A percentile compares a stretch with the other conserved stretches of the same genome.
phyloP scores from a whole-genome alignment of 2,113 vertebrate species.

The Scortum barcoo region DNA sequence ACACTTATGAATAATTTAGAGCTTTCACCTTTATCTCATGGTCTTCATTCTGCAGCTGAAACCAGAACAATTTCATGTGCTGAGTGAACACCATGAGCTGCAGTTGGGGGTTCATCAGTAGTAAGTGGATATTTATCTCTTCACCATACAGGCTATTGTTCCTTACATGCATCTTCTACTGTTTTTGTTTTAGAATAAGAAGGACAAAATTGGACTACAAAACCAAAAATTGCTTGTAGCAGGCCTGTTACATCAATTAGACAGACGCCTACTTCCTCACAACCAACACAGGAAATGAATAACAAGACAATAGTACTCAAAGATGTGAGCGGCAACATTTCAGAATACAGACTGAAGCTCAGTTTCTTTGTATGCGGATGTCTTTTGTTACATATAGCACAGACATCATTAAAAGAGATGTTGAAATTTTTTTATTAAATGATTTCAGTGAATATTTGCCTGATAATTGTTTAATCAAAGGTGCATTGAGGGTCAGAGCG shows the following conservation, averaged over 20 bases:
- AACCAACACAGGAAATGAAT: not conserved
- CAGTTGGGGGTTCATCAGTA: not conserved
- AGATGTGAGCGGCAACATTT: not conserved
- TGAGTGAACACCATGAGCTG: not conserved
- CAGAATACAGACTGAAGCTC: not conserved
- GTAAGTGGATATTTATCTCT: not conserved
- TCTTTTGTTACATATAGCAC: too few relatives aligned
- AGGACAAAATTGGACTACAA: too few relatives aligned
- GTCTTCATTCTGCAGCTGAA: conserved; percentile 1
- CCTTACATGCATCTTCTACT: not conserved
- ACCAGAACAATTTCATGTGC: not conserved
- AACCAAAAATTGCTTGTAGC: not conserved
- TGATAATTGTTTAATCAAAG: not conserved
- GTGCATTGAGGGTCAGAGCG: not conserved
- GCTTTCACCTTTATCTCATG: not conserved
- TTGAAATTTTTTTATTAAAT: too few relatives aligned
- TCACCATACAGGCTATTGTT: not conserved
- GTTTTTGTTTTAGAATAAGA: not conserved
- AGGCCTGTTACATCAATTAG: not conserved
- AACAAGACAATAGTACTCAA: not conserved
- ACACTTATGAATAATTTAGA: not conserved
- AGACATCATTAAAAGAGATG: too few relatives aligned
- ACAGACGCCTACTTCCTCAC: not conserved
- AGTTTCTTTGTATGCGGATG: too few relatives aligned
- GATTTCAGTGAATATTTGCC: not conserved